Evolutionary conservation across 2,113 vertebrate genomes (phyloP).

Genomic region (Aegithalos caudatus): DNA sequence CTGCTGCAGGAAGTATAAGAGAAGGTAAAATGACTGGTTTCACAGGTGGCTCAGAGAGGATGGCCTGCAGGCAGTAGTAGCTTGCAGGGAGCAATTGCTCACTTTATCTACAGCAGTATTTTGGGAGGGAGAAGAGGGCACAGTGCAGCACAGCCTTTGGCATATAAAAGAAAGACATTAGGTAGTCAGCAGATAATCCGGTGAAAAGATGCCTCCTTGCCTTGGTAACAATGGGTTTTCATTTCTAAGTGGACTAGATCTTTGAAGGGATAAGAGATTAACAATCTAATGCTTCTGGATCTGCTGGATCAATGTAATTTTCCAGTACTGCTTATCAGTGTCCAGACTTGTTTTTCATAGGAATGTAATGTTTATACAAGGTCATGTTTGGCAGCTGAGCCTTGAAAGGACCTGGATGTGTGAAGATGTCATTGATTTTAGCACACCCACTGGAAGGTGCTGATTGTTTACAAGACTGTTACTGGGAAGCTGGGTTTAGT

Average conservation of each 20-base stretch:
- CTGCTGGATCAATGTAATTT: not conserved
- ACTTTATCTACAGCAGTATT: not conserved
- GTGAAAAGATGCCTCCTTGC: not conserved
- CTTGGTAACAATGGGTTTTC: not conserved
- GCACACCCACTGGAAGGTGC: not conserved
- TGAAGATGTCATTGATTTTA: not conserved
- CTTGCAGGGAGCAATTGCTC: not conserved
- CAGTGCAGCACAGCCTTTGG: not conserved
- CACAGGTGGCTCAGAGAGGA: constrained; percentile 5
- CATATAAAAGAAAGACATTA: not conserved
- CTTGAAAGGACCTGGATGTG: not conserved
- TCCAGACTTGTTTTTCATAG: not conserved
- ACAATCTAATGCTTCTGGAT: not conserved
- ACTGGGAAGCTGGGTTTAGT: not conserved
- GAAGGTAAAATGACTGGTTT: constrained; percentile 47
- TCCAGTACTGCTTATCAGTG: not conserved
- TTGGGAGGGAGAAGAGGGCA: not conserved
- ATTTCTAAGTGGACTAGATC: not conserved
- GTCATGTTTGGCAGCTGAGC: not conserved
- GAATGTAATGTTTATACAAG: not conserved
- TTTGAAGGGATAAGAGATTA: not conserved
- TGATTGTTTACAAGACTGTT: not conserved
- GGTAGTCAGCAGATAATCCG: not conserved
- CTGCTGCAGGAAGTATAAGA: not conserved
- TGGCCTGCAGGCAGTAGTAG: constrained; percentile 10